Evolutionary conservation across 92 coral and sea anemone species (phyloP).

Genomic region (Chrysogorgia sp.): DNA sequence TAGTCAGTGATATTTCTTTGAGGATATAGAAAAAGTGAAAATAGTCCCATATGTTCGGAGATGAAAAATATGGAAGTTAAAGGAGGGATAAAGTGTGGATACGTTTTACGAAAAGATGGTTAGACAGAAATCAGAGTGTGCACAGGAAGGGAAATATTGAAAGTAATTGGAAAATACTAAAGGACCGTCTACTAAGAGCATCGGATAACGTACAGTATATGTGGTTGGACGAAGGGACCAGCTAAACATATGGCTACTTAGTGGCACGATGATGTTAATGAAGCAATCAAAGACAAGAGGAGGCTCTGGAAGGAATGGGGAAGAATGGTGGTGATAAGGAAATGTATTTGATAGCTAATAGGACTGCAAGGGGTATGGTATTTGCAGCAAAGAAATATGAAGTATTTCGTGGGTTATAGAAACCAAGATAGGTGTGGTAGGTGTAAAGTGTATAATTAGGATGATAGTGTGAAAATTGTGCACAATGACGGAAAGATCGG

Average conservation of each 20-base stretch:
- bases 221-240: constrained; percentile 38
- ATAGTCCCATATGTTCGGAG: neutral
- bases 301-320: constrained; percentile 21
- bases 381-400: no score
- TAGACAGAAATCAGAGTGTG: neutral
- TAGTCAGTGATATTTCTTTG: constrained; percentile 38
- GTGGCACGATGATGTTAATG: constrained; percentile 50
- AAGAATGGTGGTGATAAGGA: no score
- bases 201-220: constrained; percentile 13
- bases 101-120: constrained; percentile 1
- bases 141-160: constrained; percentile 18
- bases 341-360: no score
- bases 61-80: constrained; percentile 32
- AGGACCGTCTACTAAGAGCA: constrained; percentile 8
- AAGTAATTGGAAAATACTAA: constrained; percentile 17
- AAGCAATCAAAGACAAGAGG: constrained; percentile 40
- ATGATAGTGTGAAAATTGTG: no score
- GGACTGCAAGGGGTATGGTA: no score
- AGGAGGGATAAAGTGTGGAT: constrained; percentile 26
- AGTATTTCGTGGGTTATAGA: no score
- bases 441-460: no score
- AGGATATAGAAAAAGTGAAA: neutral
- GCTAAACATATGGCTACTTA: constrained; percentile 38
- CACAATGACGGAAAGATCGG: no score
- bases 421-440: no score